Evolutionary conservation across 2,113 vertebrate genomes (phyloP).

Genomic region (Gadus macrocephalus): DNA sequence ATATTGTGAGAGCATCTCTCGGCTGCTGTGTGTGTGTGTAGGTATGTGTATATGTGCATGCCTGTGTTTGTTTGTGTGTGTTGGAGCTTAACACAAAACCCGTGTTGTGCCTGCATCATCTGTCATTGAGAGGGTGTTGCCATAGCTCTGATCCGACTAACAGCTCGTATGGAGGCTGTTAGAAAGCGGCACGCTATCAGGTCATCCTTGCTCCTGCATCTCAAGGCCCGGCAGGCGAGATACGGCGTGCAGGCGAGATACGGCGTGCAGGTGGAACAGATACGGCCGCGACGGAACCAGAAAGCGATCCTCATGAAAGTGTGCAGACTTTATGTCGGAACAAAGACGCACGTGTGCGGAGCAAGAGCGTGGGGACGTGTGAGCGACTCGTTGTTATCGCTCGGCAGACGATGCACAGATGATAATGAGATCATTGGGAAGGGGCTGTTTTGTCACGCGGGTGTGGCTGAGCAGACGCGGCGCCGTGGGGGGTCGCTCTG

Average conservation of each 20-base stretch:
- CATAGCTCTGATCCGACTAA: constrained; percentile 43
- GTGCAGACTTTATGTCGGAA: too few relatives aligned
- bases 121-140: constrained; percentile 50
- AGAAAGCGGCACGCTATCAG: constrained; percentile 27
- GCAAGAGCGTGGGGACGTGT: too few relatives aligned
- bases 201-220: constrained; percentile 31
- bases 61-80: too few relatives aligned
- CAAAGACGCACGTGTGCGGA: too few relatives aligned
- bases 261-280: constrained; percentile 9
- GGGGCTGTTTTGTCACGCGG: constrained; percentile 55
- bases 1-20: too few relatives aligned
- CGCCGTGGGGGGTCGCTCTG: neutral
- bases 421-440: constrained; percentile 55
- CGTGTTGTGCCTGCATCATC: constrained; percentile 48
- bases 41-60: too few relatives aligned
- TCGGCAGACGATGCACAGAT: too few relatives aligned
- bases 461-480: constrained; percentile 70
- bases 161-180: constrained; percentile 33
- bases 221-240: constrained; percentile 58
- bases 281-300: neutral
- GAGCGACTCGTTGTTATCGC: too few relatives aligned
- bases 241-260: constrained; percentile 56
- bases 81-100: too few relatives aligned
- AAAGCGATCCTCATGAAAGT: constrained; percentile 6
- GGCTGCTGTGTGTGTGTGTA: too few relatives aligned